A percentile compares a stretch with the other conserved stretches of the same genome.
Conservation (phyloP, 1,140 invertebrate species). For the Notospermus geniculatus region DNA sequence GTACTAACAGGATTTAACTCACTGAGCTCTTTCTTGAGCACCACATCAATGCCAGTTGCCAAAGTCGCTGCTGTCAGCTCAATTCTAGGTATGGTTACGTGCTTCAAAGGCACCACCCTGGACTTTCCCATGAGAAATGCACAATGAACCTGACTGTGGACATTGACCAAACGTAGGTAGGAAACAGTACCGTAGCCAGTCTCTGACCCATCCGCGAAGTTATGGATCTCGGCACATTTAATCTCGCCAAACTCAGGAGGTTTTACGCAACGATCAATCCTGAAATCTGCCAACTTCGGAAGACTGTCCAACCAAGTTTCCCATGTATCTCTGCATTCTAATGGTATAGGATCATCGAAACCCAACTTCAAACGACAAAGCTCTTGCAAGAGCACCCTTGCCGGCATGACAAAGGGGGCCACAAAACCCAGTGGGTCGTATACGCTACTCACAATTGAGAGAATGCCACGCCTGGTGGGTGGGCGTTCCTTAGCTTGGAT, state of each 20-base stretch:
- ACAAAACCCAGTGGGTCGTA: too few relatives aligned
- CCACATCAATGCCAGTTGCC: not conserved
- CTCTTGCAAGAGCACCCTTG: constrained; percentile 18
- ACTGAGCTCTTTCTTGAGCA: constrained; percentile 14
- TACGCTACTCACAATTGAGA: too few relatives aligned
- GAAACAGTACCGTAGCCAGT: constrained; percentile 12
- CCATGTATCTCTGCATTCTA: not conserved
- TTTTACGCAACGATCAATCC: constrained; percentile 18
- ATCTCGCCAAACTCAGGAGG: constrained; percentile 4
- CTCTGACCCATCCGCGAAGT: constrained; percentile 18
- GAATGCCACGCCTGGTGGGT: too few relatives aligned
- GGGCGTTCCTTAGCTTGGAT: too few relatives aligned
- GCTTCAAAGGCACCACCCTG: constrained; percentile 14
- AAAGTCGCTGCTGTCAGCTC: constrained; percentile 16
- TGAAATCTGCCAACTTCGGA: constrained; percentile 5
- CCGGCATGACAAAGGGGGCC: too few relatives aligned
- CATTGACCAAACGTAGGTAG: constrained; percentile 9
- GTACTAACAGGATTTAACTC: not conserved
- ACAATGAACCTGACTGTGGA: constrained; percentile 3
- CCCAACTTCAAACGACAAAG: constrained; percentile 8
- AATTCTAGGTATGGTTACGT: constrained; percentile 13
- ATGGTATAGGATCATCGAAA: constrained; percentile 23
- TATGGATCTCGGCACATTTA: constrained; percentile 12
- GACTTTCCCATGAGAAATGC: constrained; percentile 9
- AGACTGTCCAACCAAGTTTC: constrained; percentile 10